These are phyloP conservation scores for Gortyna flavago DNA, from an alignment of 2,888 invertebrate genomes.

Conservation along the genomic window DNA sequence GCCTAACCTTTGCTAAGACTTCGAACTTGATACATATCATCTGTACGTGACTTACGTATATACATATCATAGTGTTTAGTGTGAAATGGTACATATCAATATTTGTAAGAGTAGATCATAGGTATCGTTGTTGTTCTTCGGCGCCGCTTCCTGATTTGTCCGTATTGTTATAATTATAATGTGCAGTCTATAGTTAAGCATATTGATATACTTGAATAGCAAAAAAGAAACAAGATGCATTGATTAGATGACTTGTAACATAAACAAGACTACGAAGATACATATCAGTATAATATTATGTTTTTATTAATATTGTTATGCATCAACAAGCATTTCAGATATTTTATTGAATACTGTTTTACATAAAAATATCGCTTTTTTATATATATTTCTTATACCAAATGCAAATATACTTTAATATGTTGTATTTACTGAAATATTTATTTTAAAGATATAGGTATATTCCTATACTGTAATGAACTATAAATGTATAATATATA, in stretches of 20 bases:
- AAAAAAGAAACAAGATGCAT: background rate
- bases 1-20: constrained; percentile 72
- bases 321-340: constrained; percentile 1
- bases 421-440: constrained; percentile 2
- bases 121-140: constrained; percentile 88
- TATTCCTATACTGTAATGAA: constrained; percentile 16
- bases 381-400: background rate
- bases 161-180: constrained; percentile 20
- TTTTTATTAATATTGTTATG: constrained; percentile 10
- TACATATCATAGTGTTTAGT: constrained; percentile 72
- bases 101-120: constrained; percentile 82
- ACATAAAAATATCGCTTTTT: background rate
- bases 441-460: constrained; percentile 17
- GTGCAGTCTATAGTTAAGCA: background rate
- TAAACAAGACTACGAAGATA: constrained; percentile 16
- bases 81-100: constrained; percentile 75
- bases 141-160: constrained; percentile 76
- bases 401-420: background rate
- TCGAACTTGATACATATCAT: constrained; percentile 78
- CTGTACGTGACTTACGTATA: constrained; percentile 74
- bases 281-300: constrained; percentile 28
- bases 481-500: constrained; percentile 9
- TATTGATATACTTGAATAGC: background rate
- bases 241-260: background rate
- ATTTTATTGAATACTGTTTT: constrained; percentile 18